Percentiles rank a stretch among this genome's conserved stretches.
phyloP scores from a whole-genome alignment of 2,888 invertebrate species.

The Synergus japonicus region DNA sequence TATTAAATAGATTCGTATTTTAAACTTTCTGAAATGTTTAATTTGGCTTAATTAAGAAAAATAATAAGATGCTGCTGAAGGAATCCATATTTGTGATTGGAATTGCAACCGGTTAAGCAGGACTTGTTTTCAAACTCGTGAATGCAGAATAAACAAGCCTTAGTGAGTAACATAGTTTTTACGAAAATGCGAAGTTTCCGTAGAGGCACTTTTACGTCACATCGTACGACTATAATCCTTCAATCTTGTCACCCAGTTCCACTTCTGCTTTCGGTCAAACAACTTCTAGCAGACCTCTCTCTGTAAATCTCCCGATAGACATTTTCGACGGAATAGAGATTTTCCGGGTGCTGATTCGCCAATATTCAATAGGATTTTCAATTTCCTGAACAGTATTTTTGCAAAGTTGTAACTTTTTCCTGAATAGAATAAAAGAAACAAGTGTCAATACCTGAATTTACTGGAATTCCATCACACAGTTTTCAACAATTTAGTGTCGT shows the following conservation, averaged over 20 bases:
- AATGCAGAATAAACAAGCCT: conserved; percentile 43
- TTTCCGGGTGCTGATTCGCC: conserved; percentile 70
- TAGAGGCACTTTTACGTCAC: conserved; percentile 48
- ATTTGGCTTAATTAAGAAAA: not conserved
- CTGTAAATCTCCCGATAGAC: conserved; percentile 81
- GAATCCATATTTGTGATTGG: conserved; percentile 51
- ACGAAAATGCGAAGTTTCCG: conserved; percentile 50
- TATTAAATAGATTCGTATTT: not conserved
- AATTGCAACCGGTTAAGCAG: conserved; percentile 48
- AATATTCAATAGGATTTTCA: conserved; percentile 27
- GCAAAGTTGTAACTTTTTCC: conserved; percentile 16
- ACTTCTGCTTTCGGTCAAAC: conserved; percentile 74
- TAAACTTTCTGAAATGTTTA: not conserved
- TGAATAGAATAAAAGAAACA: not conserved
- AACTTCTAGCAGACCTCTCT: conserved; percentile 80
- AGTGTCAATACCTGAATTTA: conserved; percentile 29
- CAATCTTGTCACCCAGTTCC: conserved; percentile 55
- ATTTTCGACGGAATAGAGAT: conserved; percentile 75
- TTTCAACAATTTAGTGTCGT: conserved; percentile 6
- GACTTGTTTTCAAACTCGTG: conserved; percentile 5
- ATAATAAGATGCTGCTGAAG: conserved; percentile 8
- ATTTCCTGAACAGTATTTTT: conserved; percentile 33
- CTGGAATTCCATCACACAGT: not conserved
- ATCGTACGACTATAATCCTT: conserved; percentile 79
- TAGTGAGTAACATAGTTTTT: conserved; percentile 53